A percentile compares a stretch with the other conserved stretches of the same genome.
Conservation (phyloP, 2,113 vertebrate genomes). For the Crotalus tigris region DNA sequence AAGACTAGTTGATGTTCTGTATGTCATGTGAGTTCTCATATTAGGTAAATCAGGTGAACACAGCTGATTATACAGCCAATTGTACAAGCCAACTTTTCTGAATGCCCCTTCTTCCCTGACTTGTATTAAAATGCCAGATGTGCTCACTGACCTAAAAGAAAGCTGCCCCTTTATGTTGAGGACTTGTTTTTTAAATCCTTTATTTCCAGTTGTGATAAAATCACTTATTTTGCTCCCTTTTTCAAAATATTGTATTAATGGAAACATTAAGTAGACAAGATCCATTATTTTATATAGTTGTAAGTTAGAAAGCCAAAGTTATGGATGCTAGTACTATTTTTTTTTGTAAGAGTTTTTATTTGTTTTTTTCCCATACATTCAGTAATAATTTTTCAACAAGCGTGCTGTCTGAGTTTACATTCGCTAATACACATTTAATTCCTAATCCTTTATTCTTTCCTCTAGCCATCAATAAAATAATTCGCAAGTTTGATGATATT, state of each 20-base stretch:
- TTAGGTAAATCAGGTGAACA: neutral
- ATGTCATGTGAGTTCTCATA: neutral
- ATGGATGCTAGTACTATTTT: neutral
- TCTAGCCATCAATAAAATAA: no score
- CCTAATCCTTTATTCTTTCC: no score
- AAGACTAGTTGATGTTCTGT: neutral
- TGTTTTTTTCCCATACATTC: no score
- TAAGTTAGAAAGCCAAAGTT: neutral
- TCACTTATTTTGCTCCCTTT: neutral
- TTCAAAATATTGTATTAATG: no score
- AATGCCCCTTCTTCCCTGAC: neutral
- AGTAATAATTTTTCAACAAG: no score
- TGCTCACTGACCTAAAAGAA: neutral
- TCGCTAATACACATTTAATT: no score
- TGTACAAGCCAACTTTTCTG: neutral
- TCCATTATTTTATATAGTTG: neutral
- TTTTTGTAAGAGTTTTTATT: no score
- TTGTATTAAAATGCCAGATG: neutral
- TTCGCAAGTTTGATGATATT: no score
- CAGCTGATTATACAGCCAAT: neutral
- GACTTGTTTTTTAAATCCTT: neutral
- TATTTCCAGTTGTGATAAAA: neutral
- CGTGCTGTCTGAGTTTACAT: no score
- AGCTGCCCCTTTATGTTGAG: neutral
- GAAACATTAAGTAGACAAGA: neutral